Evolutionary conservation across 2,113 vertebrate species (phyloP).

Genomic region (Caranx melampygus): DNA sequence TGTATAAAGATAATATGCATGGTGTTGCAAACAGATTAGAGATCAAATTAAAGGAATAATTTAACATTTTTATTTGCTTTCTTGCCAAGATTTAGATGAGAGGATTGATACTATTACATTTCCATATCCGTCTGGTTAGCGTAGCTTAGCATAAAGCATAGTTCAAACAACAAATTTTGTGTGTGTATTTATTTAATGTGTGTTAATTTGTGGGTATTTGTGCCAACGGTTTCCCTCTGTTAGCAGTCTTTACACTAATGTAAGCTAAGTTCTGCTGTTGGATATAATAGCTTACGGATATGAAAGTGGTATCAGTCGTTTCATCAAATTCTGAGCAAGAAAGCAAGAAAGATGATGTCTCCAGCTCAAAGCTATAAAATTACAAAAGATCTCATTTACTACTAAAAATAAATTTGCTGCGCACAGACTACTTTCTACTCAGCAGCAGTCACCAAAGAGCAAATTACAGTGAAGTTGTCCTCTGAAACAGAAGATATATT

Average conservation of each 20-base stretch:
- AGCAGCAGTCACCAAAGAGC: neutral
- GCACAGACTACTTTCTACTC: neutral
- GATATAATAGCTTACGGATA: neutral
- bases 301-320: neutral
- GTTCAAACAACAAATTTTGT: too few species aligned
- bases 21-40: neutral
- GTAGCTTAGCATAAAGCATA: neutral
- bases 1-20: neutral
- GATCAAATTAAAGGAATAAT: neutral
- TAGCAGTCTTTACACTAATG: neutral
- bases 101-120: neutral
- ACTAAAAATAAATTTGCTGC: neutral
- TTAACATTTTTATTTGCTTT: neutral
- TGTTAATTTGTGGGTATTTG: too few species aligned
- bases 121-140: neutral
- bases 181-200: too few species aligned
- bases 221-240: neutral
- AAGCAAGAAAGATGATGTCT: neutral
- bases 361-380: neutral
- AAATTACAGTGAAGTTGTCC: neutral
- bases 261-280: neutral
- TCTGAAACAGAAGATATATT: neutral
- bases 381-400: neutral
- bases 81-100: neutral
- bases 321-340: too few species aligned